Evolutionary conservation across 2,888 invertebrate species (phyloP).

Genomic region (Argyresthia albistria): DNA sequence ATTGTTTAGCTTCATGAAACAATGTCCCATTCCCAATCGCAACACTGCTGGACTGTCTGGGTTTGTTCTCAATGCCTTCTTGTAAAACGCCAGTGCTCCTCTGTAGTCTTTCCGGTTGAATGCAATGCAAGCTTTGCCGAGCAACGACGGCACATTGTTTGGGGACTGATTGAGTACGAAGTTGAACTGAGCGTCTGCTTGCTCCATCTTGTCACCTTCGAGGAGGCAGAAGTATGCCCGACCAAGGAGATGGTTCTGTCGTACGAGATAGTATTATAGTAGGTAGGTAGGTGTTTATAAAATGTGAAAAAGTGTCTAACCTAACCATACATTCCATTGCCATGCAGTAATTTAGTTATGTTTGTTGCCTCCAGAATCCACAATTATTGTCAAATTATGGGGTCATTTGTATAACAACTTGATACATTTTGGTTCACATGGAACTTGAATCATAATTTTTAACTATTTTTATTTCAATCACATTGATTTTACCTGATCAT

Average conservation of each 20-base stretch:
- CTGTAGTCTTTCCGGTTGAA: constrained; percentile 98
- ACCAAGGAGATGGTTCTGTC: constrained; percentile 95
- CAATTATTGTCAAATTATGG: too few species aligned
- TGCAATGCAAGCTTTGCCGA: constrained; percentile 99
- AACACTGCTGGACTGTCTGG: constrained; percentile 98
- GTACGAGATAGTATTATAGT: neutral
- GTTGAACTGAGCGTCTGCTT: constrained; percentile 99
- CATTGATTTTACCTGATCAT: constrained; percentile 86
- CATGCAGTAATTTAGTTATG: too few species aligned
- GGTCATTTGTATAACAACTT: too few species aligned
- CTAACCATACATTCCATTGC: too few species aligned
- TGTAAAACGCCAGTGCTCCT: constrained; percentile 96
- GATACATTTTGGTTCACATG: too few species aligned
- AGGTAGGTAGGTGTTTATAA: too few species aligned
- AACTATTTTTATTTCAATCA: neutral
- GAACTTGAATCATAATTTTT: too few species aligned
- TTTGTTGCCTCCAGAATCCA: too few species aligned
- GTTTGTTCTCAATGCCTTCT: constrained; percentile 96
- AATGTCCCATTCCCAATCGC: constrained; percentile 98
- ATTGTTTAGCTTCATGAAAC: constrained; percentile 96
- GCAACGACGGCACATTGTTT: constrained; percentile 95
- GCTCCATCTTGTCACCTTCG: constrained; percentile 99
- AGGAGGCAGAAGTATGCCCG: constrained; percentile 97
- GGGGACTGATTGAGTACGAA: constrained; percentile 97
- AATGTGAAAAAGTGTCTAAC: too few species aligned